Conservation (phyloP, 2,797 vertebrate genomes). For the Scarus forsteni region DNA sequence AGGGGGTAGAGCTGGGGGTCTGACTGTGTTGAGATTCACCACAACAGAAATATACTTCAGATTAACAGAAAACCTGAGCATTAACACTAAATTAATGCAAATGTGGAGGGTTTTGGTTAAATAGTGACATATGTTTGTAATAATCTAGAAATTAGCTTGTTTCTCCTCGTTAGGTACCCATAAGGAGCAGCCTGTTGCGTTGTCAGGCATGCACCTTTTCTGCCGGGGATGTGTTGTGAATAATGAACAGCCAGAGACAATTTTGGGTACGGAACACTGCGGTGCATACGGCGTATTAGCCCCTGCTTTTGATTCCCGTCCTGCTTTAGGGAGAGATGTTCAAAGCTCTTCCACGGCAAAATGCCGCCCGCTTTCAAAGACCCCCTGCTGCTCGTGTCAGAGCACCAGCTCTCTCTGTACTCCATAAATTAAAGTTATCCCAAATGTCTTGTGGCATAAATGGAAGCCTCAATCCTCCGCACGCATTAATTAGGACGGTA, state of each 20-base stretch:
- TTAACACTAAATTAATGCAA: slow-evolving; percentile 20
- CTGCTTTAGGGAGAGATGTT: slow-evolving; percentile 94
- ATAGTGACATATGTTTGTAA: slow-evolving; percentile 12
- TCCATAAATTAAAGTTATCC: slow-evolving; percentile 95
- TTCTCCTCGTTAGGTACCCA: slow-evolving; percentile 8
- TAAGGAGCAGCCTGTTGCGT: slow-evolving; percentile 31
- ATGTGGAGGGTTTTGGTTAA: slow-evolving; percentile 3
- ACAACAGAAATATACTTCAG: slow-evolving; percentile 46
- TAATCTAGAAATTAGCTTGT: slow-evolving; percentile 7
- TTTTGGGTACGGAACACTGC: slow-evolving; percentile 88
- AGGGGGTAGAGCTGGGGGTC: slow-evolving; percentile 82
- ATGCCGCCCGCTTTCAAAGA: slow-evolving; percentile 93
- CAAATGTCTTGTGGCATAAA: slow-evolving; percentile 90
- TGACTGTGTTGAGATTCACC: slow-evolving; percentile 42
- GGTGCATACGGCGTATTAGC: slow-evolving; percentile 90
- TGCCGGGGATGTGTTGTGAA: slow-evolving; percentile 75
- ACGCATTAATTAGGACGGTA: slow-evolving; percentile 88
- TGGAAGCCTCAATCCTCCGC: slow-evolving; percentile 89
- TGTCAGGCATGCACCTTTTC: slow-evolving; percentile 47
- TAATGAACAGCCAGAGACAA: slow-evolving; percentile 87
- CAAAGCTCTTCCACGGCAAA: slow-evolving; percentile 93
- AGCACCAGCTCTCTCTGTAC: slow-evolving; percentile 96
- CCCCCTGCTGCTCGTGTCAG: slow-evolving; percentile 92
- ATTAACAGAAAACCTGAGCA: slow-evolving; percentile 45
- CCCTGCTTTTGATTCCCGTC: slow-evolving; percentile 95